These are phyloP conservation scores for Hedychridium roseum DNA, from an alignment of 2,888 invertebrate species.

Conservation along the genomic window DNA sequence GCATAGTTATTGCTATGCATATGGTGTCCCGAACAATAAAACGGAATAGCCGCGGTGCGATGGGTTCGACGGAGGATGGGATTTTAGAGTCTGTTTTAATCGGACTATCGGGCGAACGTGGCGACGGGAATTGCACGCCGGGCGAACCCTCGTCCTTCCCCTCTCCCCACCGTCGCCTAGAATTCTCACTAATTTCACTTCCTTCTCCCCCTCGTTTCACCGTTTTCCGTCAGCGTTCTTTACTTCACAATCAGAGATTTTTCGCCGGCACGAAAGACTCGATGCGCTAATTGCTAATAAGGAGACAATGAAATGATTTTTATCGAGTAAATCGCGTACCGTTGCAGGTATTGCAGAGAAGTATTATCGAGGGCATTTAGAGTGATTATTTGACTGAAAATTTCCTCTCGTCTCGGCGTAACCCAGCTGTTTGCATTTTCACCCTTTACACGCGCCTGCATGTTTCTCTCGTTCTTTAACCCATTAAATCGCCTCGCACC, in stretches of 20 bases:
- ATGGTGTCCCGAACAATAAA: slow-evolving; percentile 56
- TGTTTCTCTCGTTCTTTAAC: no score
- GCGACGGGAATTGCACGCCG: slow-evolving; percentile 27
- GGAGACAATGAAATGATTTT: no score
- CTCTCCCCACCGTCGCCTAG: slow-evolving; percentile 4
- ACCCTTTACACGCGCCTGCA: no score
- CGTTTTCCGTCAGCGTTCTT: background rate
- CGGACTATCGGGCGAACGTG: slow-evolving; percentile 45
- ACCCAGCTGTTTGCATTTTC: no score
- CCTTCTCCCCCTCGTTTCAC: slow-evolving; percentile 1
- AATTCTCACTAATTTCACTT: background rate
- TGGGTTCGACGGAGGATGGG: slow-evolving; percentile 36
- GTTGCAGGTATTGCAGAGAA: no score
- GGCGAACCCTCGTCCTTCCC: slow-evolving; percentile 22
- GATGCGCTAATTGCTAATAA: no score
- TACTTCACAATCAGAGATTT: no score
- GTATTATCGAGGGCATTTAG: no score
- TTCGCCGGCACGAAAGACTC: no score
- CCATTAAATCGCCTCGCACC: no score
- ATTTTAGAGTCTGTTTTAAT: slow-evolving; percentile 57
- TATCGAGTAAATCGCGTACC: no score
- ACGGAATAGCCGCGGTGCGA: slow-evolving; percentile 51
- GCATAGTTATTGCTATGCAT: slow-evolving; percentile 59
- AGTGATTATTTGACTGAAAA: no score
- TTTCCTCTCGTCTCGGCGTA: background rate